phyloP scores from a whole-genome alignment of 2,113 vertebrate species.

The Bos indicus region DNA sequence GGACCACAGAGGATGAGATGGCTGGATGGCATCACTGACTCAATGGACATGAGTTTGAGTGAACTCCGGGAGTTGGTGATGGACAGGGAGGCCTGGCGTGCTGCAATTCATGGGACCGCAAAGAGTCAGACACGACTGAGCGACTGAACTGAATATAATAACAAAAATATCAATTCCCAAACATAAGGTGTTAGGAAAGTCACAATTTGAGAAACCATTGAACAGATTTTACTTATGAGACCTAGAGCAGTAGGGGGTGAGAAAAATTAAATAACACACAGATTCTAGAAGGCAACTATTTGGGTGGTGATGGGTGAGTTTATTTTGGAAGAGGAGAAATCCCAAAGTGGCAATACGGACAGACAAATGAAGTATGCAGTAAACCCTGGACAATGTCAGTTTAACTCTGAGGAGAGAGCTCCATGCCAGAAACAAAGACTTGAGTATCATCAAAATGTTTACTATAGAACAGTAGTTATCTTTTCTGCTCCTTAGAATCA shows the following conservation, averaged over 20 bases:
- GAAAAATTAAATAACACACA: too few species aligned
- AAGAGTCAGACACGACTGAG: too few species aligned
- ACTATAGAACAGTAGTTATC: neutral
- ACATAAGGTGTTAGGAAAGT: neutral
- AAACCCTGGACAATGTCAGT: neutral
- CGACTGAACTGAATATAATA: too few species aligned
- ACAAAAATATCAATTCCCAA: neutral
- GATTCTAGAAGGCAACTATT: neutral
- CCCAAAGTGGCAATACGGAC: neutral
- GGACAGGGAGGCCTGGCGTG: too few species aligned
- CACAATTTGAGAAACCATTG: neutral
- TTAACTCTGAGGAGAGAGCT: neutral
- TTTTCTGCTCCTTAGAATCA: neutral
- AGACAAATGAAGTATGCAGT: neutral
- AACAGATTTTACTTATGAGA: neutral
- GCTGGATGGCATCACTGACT: too few species aligned
- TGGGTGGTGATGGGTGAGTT: neutral
- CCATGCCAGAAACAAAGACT: neutral
- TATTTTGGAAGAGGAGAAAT: neutral
- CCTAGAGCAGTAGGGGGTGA: fast-evolving
- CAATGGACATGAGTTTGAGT: too few species aligned
- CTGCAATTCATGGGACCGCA: too few species aligned
- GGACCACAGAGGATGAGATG: too few species aligned
- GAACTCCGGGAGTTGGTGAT: too few species aligned
- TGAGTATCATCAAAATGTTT: neutral